These are phyloP conservation scores for Heliconius hermathena DNA, from an alignment of 1,140 invertebrate genomes.

Conservation along the genomic window DNA sequence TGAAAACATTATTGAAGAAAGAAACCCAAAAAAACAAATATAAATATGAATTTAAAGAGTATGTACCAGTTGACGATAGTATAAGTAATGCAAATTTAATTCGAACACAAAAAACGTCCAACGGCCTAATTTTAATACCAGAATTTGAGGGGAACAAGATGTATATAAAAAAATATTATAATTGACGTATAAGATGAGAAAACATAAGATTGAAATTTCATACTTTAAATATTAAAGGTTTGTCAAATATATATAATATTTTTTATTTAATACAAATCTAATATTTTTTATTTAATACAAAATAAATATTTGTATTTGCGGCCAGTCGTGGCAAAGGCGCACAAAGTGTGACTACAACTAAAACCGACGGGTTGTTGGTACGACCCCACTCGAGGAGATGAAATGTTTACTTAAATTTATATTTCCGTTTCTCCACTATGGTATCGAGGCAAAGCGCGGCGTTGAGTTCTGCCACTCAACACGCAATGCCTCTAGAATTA, in stretches of 20 bases:
- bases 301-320: no score
- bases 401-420: no score
- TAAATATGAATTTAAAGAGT: not conserved
- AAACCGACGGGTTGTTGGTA: no score
- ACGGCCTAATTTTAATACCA: not conserved
- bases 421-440: no score
- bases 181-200: not conserved
- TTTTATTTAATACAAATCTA: not conserved
- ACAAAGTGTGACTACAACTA: no score
- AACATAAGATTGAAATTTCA: not conserved
- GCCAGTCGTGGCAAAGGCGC: no score
- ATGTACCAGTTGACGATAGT: not conserved
- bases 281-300: not conserved
- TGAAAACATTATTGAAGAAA: not conserved
- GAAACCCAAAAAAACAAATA: not conserved
- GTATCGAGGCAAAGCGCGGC: no score
- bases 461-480: no score
- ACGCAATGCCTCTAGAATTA: no score
- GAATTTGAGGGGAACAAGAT: not conserved
- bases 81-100: not conserved
- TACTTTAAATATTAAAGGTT: not conserved
- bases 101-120: not conserved
- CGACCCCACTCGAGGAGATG: no score
- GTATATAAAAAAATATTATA: not conserved
- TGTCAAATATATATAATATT: not conserved